Base-by-base conservation (phyloP, 2,797 vertebrate species). In the Mustela erminea region DNA sequence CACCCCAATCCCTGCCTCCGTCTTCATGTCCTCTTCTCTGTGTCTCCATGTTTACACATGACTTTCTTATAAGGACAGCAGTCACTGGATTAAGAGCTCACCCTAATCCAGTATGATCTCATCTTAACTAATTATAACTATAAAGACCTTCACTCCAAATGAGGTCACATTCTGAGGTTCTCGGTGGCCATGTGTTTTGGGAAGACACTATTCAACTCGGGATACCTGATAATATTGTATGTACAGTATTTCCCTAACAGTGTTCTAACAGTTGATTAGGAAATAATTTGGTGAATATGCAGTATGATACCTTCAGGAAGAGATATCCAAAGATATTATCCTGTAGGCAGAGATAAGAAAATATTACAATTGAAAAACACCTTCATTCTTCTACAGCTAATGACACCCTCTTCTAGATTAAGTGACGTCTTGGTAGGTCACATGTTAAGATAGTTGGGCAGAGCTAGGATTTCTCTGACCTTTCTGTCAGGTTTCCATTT, bases 151-250 rank as follows among this genome's bases (percentile, higher is more conserved):
- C 0, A 20, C 92, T 92, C 29, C 62, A 93, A 86, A 58, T 90
- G 83, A 89, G 32, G 41, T 82, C 18, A 38, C 54, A 66, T 68
- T 91, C 58, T 66, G 58, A 95, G 66, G 46, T 87, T 97, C 70
- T n/a, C 92, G 20, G 46, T 83, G 25, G 66, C 62, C n/a, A 35
- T 87, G 32, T 43, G 52, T 92, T 92, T 96, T 17, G 35, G 3
- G 23, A 95, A n/a, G 77, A 43, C 29, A 41, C 29, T 62, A 1
- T 90, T 91, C 56, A 92, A 15, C 27, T 72, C 27, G 32, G 25
- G 35, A 60, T 5, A 83, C 5, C 72, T 88, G 5, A 10, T 64
- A 21, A 62, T 87, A 21, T 10, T 52, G 1, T 58, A 29, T 27
- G 72, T 83, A 14, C 4, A 15, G 23, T 90, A 2, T 97, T 86